Conservation (phyloP, 2,797 vertebrate species). For the Chlorospingus semifuscus region DNA sequence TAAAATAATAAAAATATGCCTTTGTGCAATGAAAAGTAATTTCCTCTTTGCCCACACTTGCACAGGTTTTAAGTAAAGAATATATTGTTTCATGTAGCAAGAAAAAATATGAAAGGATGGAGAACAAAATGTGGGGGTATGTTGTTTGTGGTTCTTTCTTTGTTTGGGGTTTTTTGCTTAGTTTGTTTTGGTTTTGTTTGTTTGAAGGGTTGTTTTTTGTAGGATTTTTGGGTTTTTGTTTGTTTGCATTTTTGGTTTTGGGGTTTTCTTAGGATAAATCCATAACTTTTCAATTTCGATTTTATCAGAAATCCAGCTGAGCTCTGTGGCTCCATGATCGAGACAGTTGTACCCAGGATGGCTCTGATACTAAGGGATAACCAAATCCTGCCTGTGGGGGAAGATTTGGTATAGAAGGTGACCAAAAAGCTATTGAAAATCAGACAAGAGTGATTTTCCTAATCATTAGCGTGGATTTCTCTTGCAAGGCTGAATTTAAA, state of each 20-base stretch:
- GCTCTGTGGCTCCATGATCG: neutral
- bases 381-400: neutral
- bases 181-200: neutral
- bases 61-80: neutral
- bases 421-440: neutral
- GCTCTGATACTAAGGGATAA: neutral
- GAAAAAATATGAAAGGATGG: neutral
- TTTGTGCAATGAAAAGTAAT: neutral
- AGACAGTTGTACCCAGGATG: neutral
- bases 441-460: neutral
- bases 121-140: neutral
- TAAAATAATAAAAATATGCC: neutral
- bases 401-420: neutral
- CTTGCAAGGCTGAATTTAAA: neutral
- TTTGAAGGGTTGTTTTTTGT: neutral
- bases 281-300: neutral
- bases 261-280: neutral
- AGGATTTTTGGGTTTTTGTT: neutral
- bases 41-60: neutral
- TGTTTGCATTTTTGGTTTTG: neutral
- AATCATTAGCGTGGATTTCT: neutral
- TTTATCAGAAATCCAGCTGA: neutral
- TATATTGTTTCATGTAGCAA: neutral
- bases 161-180: neutral
- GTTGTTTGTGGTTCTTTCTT: neutral